These are phyloP conservation scores for Notodonta dromedarius DNA, from an alignment of 2,888 invertebrate genomes.

Conservation along the genomic window DNA sequence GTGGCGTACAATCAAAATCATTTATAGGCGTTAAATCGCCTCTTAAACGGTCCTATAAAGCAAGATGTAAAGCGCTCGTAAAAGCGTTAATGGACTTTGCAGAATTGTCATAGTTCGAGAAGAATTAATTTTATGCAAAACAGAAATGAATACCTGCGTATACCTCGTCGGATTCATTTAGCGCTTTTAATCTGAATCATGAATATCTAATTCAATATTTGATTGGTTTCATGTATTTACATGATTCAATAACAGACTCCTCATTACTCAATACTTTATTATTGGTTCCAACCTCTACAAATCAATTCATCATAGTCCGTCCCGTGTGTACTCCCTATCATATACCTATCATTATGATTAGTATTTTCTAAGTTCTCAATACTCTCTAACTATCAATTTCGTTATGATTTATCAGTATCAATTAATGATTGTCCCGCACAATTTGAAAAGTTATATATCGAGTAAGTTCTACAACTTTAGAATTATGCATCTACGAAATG, in stretches of 20 bases:
- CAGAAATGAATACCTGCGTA: conserved; percentile 28
- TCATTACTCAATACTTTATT: too few species aligned
- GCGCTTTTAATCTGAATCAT: background rate
- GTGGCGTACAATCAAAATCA: conserved; percentile 65
- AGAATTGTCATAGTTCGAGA: conserved; percentile 53
- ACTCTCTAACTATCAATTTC: too few species aligned
- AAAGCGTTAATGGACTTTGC: conserved; percentile 64
- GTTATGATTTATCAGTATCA: too few species aligned
- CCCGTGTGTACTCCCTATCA: too few species aligned
- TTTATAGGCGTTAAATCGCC: conserved; percentile 74
- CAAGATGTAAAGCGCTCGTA: conserved; percentile 64
- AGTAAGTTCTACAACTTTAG: conserved; percentile 17
- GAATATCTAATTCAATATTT: background rate
- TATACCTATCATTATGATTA: too few species aligned
- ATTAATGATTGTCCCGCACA: too few species aligned
- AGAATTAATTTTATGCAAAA: conserved; percentile 20
- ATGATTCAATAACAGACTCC: too few species aligned
- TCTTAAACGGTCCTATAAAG: conserved; percentile 67
- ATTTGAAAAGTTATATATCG: conserved; percentile 23
- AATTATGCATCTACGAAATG: conserved; percentile 20
- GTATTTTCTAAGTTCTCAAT: too few species aligned
- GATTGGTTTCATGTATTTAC: background rate
- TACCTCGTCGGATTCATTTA: conserved; percentile 17
- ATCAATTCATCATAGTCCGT: too few species aligned
- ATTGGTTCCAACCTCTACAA: too few species aligned